A percentile compares a stretch with the other conserved stretches of the same genome.
Conservation (phyloP, 1,140 invertebrate species). For the Bradynema listronoti region DNA sequence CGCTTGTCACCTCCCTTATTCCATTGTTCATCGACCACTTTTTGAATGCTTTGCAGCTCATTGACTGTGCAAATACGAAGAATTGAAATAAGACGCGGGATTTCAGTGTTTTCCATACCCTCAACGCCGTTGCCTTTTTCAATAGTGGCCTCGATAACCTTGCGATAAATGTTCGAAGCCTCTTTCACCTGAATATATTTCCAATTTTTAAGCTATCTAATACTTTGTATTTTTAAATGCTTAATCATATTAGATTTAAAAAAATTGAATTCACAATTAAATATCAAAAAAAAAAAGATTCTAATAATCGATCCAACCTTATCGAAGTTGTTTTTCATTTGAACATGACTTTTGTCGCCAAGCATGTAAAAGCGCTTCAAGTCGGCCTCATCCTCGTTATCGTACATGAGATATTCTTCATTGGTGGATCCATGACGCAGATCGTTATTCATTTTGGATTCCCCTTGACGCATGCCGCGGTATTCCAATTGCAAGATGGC, state of each 20-base stretch:
- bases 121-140: constrained; percentile 33
- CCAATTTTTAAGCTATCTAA: constrained; percentile 5
- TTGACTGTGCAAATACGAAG: constrained; percentile 32
- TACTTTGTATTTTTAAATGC: not conserved
- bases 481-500: not conserved
- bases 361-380: constrained; percentile 42
- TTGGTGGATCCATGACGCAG: constrained; percentile 5
- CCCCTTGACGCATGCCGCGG: not conserved
- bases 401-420: constrained; percentile 40
- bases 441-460: not conserved
- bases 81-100: constrained; percentile 30
- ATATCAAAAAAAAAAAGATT: not conserved
- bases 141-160: not conserved
- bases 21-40: constrained; percentile 8
- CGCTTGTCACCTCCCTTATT: constrained; percentile 15
- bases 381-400: constrained; percentile 28
- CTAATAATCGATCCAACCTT: not conserved
- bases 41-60: constrained; percentile 27
- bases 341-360: constrained; percentile 20
- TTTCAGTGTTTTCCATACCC: constrained; percentile 5
- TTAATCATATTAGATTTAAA: not conserved
- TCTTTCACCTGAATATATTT: constrained; percentile 32
- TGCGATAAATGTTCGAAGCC: constrained; percentile 15
- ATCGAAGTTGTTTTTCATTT: not conserved
- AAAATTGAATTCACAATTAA: not conserved